These are phyloP conservation scores for Cirrhinus mrigala DNA, from an alignment of 2,797 vertebrate genomes.

Conservation along the genomic window DNA sequence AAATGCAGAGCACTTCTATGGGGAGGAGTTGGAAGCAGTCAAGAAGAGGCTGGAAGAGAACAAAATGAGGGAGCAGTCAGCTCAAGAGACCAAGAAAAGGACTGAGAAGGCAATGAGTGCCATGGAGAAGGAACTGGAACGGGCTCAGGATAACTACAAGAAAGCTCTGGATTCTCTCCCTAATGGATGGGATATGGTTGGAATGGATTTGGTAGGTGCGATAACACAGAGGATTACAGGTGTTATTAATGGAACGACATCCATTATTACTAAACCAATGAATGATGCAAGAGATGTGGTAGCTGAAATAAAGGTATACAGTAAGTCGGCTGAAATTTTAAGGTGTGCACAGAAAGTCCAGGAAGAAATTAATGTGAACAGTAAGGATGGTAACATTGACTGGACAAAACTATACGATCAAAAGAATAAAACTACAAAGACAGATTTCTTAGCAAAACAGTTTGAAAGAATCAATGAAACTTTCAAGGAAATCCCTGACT, in stretches of 20 bases:
- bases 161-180: neutral
- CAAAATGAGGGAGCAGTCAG: neutral
- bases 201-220: neutral
- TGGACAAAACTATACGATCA: constrained; percentile 40
- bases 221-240: neutral
- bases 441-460: neutral
- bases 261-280: neutral
- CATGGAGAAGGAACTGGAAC: neutral
- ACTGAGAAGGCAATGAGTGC: neutral
- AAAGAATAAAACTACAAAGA: neutral
- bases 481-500: neutral
- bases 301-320: constrained; percentile 14
- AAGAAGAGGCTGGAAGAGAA: neutral
- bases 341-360: neutral
- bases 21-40: neutral
- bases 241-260: neutral
- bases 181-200: neutral
- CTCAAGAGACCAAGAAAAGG: neutral
- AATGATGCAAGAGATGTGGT: neutral
- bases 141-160: neutral
- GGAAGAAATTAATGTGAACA: neutral
- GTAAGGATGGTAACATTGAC: neutral
- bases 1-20: neutral
- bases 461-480: constrained; percentile 9
- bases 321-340: constrained; percentile 30